Evolutionary conservation across 2,113 vertebrate species (phyloP), one percentile per base, ranked within the genome.

Genomic region (Centropus bengalensis): DNA sequence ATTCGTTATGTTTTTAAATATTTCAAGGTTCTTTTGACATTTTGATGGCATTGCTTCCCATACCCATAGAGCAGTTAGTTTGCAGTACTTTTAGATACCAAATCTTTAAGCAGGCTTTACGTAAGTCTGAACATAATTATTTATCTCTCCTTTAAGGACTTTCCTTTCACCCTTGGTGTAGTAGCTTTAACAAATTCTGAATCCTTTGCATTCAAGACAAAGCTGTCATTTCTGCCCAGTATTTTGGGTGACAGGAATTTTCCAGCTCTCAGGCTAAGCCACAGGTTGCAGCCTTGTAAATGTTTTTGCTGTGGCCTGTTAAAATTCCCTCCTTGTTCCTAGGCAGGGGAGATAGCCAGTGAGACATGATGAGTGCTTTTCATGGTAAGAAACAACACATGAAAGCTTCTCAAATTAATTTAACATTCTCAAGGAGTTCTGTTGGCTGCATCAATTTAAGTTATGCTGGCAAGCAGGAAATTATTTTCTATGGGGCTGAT

Each of bases 381-480:
- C 91, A 94, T 58, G 62, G 58, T 83, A 91, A 93, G 89, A 91
- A 96, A 96, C 96, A 96, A 97, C 96, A 93, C 60, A 96, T 78
- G 94, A 97, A 94, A 91, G 96, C 96, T 94, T 96, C 95, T 94
- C 96, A 98, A 96, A 98, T 97, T 97, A 97, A 97, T 97, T 97
- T 97, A 97, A 97, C 96, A 95, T 96, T 97, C 55, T 5, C 79
- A 91, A 96, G 89, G 91, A 97, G 95, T 95, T 78, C 79, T 96
- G 94, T 88, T 89, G 95, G 94, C 94, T 93, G 79, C 94, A 96
- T 97, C 94, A 97, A 85, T 97, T 97, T 96, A 81, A 97, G 94
- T 96, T 89, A 95, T 1, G 8, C 85, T 97, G 91, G 84, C 96
- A 97, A 97, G 97, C 33, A 95, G 97, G 96, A 97, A 97, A 97